Evolutionary conservation across 1,140 invertebrate genomes (phyloP), one percentile per base, ranked within the genome.

Genomic region (Pristionchus pacificus): DNA sequence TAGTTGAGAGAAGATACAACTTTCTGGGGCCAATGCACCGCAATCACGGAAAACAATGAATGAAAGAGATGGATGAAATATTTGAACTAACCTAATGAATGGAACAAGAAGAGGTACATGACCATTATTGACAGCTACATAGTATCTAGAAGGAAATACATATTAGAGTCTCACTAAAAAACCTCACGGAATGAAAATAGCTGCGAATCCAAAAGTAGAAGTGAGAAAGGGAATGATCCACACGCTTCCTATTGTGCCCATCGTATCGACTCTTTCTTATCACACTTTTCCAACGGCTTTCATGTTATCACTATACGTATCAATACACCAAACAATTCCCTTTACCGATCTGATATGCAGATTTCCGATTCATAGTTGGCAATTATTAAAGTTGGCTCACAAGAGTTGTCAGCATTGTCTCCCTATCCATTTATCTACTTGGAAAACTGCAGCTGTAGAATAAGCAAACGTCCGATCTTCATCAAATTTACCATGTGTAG

Each of bases 1-100:
- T 30, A 75, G 38, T 31, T 75, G 74, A 30, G 66, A 61, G 33
- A 75, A 75, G 2, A 75, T 55, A 49, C 74, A 75, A 33, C 71
- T 65, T 59, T 74, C 71, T 19, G 70, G 70, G 2, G 70, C 68
- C 3, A 57, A 72, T 10, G 68, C 59, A 10, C 69, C 70, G 6
- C 28, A 29, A 33, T 72, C 70, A 57, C 70, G 72, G 31, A 72
- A 72, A 30, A 15, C 25, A 15, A n/a, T 60, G 32, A 2, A 74
- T 58, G 19, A 30, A 68, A 29, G 65, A 68, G 68, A 55, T 31
- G 63, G 2, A 58, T 27, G 25, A 14, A 3, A 70, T 2, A n/a
- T n/a, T n/a, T 33, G 19, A 15, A 27, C 49, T 61, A 30, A 75
- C 28, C 74, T 74, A 13, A 75, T 33, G 49, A 72, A 75, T 1